Evolutionary conservation across 2,797 vertebrate species (phyloP), one percentile per base, ranked within the genome.

Genomic region (Phoxinus dragarum): DNA sequence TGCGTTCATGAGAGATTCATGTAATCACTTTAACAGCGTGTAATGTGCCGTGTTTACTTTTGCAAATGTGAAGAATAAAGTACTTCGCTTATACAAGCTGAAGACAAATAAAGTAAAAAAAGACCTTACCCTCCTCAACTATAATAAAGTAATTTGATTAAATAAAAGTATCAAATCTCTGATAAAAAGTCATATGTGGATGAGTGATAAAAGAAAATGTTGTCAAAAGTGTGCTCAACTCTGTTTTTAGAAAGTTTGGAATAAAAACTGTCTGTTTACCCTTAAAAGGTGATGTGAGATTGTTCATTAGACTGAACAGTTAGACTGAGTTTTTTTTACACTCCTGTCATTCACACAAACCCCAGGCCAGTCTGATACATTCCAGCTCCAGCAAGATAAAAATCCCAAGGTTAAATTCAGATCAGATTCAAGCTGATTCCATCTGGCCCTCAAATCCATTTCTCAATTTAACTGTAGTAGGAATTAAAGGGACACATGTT

Each of bases 211-310:
- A 67, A 49, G 69, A 36, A 11, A 76, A 14, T 76, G 56, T 31
- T 1, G 56, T 31, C 2, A 27, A 44, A n/a, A 68, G 64, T 52
- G 79, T 49, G 44, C 64, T 81, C 16, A 14, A 81, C 7, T 59
- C 38, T n/a, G 21, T n/a, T 38, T 68, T 68, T 34, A n/a, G 3
- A 80, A 76, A 69, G 36, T 49, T 66, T 54, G 40, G 77, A 77
- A 27, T 76, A 52, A 86, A 88, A 78, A 40, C 64, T 38, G 54
- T 77, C 87, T 71, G 27, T 85, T 85, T 79, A 86, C 44, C 89
- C 88, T 85, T 89, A 88, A 89, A 86, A 87, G 82, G 88, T 38
- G 79, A 80, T 80, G 79, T 77, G 27, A 59, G 75, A 31, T 71
- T 71, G 80, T 44, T 74, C 71, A 54, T 79, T 40, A 52, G 73